Evolutionary conservation across 1,140 invertebrate genomes (phyloP).

Genomic region (Goniozus legneri): DNA sequence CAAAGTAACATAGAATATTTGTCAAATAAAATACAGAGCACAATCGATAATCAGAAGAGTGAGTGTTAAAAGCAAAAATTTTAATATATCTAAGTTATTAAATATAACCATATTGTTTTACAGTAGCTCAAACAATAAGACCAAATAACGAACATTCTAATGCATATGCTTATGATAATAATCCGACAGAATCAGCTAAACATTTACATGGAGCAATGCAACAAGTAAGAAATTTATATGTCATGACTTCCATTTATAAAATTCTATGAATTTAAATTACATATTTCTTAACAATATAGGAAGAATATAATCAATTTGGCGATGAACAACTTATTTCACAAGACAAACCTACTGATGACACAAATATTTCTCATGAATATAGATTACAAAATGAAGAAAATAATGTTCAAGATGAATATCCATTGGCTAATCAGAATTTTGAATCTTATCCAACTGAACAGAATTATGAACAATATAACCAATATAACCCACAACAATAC

Average conservation of each 20-base stretch:
- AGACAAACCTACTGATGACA: too few relatives aligned
- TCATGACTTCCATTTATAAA: too few relatives aligned
- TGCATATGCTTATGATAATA: slow-evolving; percentile 7
- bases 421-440: slow-evolving; percentile 17
- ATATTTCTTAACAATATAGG: too few relatives aligned
- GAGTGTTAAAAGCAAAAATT: too few relatives aligned
- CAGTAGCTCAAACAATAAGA: slow-evolving; percentile 8
- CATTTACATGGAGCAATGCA: not conserved
- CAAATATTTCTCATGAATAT: slow-evolving; percentile 4
- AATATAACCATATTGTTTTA: not conserved
- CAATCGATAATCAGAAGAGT: slow-evolving; percentile 41
- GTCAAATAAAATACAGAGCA: slow-evolving; percentile 50
- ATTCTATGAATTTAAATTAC: too few relatives aligned
- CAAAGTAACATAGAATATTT: slow-evolving; percentile 55
- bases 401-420: slow-evolving; percentile 19
- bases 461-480: slow-evolving; percentile 30
- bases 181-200: slow-evolving; percentile 16
- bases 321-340: too few relatives aligned
- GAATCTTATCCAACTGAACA: slow-evolving; percentile 27
- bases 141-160: slow-evolving; percentile 4
- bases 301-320: too few relatives aligned
- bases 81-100: slow-evolving; percentile 6
- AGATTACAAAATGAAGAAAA: slow-evolving; percentile 14
- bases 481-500: slow-evolving; percentile 32
- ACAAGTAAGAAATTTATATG: not conserved